Base-by-base conservation (phyloP, 2,113 vertebrate genomes). In the Myotis lucifugus region DNA sequence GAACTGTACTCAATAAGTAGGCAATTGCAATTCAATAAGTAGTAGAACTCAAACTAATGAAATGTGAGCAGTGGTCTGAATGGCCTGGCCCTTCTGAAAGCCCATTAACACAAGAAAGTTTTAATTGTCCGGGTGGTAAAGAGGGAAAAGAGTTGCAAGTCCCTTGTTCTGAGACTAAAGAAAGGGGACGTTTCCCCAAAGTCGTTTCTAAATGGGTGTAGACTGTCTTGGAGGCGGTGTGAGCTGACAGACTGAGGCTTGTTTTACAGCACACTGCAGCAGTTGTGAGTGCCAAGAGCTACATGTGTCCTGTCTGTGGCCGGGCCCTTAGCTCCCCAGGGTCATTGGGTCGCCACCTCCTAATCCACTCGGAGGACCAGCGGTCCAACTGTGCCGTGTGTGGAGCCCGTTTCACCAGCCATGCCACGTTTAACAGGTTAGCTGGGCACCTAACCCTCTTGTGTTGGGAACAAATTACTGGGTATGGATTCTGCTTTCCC, bases 311-410 rank as follows among this genome's bases (percentile, higher is more conserved):
- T 0, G 99, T 99, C 83, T 99, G 99, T 95, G 99, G 99, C 97
- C 99, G 99, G 95, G 99, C 99, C 92, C 99, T 99, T 97, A 99
- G 99, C 98, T 99, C 99, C 56, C 99, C 99, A 0, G 99, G 99
- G 90, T 99, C 99, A 25, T 98, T 99, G 40, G 99, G 99, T 59
- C 99, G 99, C 61, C 99, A 99, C 98, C 99, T 99, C 88, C 99
- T 99, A 95, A 99, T 99, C 98, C 99, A 99, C 98, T 99, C 99
- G 0, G 99, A 99, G 97, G 99, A 99, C 98, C 99, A 99, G 97
- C 98, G 99, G 91, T 99, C 99, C 96, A 99, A 99, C 98, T 99
- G 99, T 90, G 99, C 99, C 4, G 99, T 99, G 90, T 99, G 99
- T 78, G 99, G 99, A 78, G 98, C 99, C 37, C 99, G 98, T 96